Conservation (phyloP, 1,140 invertebrate genomes). For the Augochlora pura region DNA sequence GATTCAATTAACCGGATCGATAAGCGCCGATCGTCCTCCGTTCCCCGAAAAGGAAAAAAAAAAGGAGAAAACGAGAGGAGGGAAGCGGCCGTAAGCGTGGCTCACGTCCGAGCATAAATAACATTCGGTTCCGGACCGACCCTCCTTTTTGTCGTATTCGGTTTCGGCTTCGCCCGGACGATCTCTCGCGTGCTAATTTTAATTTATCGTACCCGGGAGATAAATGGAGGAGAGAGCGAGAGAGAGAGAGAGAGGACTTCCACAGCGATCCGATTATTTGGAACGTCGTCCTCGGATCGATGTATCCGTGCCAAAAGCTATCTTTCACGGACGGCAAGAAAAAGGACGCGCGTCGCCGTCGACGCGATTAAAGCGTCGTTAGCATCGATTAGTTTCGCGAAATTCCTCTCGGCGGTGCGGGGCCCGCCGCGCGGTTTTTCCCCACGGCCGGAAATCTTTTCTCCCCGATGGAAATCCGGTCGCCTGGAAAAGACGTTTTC, state of each 20-base stretch:
- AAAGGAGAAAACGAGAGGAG: background rate
- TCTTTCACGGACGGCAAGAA: conserved; percentile 7
- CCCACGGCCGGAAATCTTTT: conserved; percentile 9
- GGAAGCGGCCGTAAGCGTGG: background rate
- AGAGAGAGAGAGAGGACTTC: conserved; percentile 26
- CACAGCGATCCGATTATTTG: conserved; percentile 43
- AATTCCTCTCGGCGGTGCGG: conserved; percentile 27
- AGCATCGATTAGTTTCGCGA: conserved; percentile 64
- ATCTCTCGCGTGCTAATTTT: conserved; percentile 50
- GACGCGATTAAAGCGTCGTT: conserved; percentile 64
- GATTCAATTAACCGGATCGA: conserved; percentile 29
- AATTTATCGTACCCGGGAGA: conserved; percentile 54
- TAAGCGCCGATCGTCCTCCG: conserved; percentile 21
- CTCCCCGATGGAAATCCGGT: conserved; percentile 6
- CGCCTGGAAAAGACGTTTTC: conserved; percentile 40
- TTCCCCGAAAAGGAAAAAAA: background rate
- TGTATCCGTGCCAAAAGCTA: conserved; percentile 62
- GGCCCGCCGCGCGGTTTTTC: conserved; percentile 42
- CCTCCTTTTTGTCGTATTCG: conserved; percentile 36
- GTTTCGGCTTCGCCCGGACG: conserved; percentile 26
- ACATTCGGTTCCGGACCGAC: conserved; percentile 5
- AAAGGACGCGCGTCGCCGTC: conserved; percentile 38
- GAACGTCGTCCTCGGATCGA: conserved; percentile 54
- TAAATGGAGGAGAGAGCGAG: conserved; percentile 30
- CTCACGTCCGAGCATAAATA: conserved; percentile 29